Base-by-base conservation (phyloP, 2,797 vertebrate genomes). In the Rhinatrema bivittatum region DNA sequence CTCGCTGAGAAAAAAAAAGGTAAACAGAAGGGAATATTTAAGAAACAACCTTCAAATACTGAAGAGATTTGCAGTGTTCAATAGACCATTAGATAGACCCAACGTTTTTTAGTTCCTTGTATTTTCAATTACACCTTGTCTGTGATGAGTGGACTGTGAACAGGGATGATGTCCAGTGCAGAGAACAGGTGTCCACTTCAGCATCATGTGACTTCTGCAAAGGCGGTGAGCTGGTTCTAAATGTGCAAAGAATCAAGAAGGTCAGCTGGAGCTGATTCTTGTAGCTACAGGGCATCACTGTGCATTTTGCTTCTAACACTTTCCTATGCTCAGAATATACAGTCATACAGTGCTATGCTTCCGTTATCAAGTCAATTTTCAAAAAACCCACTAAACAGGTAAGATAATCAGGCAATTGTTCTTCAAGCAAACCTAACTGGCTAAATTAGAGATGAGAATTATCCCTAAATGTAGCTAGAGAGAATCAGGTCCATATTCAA, bases 161-260 rank as follows among this genome's bases (percentile, higher is more conserved):
- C 70, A 95, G 83, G 36, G 91, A 91, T 67, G 93, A 94, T 38
- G 93, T 91, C 93, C 95, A 94, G 36, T 95, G 94, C 56, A 91
- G 89, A 50, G 91, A 89, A 77, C 81, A 81, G 18, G 83, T 87
- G 9, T 86, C 84, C 25, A 81, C 85, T n/a, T 93, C 92, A 76
- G 84, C 81, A 88, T 98, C 95, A 98, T 97, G 95, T 98, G 91
- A 98, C 91, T 84, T 98, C 95, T 56, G 94, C 88, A 74, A 98
- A 98, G 88, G 89, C 76, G 26, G 80, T 78, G 89, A 97, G 89
- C 88, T 96, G 93, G 87, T 98, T 98, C 95, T 98, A 73, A 13
- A 5, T 66, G 43, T 70, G 25, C 65, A 56, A 74, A 60, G 60
- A 62, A 52, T 67, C n/a, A n/a, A n/a, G n/a, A n/a, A n/a, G n/a